A percentile compares a stretch with the other conserved stretches of the same genome.
Evolutionary conservation across 1,140 invertebrate genomes (phyloP).

Genomic region (Psilanteris sp.): DNA sequence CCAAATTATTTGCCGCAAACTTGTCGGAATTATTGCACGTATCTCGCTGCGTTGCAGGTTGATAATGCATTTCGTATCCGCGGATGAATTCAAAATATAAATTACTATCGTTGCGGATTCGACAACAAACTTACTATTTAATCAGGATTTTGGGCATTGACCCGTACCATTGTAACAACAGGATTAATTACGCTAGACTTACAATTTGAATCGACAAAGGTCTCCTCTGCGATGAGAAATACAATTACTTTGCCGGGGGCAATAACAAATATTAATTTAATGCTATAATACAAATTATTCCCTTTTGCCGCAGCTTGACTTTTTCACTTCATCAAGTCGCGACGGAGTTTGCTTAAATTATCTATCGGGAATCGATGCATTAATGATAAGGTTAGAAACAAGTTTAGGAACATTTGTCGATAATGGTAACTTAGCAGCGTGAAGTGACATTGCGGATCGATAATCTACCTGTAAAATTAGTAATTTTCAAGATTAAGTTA

Average conservation of each 20-base stretch:
- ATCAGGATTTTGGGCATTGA: slow-evolving; percentile 36
- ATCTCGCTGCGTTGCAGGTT: too few species aligned
- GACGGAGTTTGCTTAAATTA: background rate
- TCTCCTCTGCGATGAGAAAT: slow-evolving; percentile 14
- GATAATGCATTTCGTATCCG: background rate
- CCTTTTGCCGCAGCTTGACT: background rate
- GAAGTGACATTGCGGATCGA: slow-evolving; percentile 2
- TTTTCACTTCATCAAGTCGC: background rate
- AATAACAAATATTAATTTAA: slow-evolving; percentile 40
- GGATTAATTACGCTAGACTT: slow-evolving; percentile 30
- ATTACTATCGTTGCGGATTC: slow-evolving; percentile 23
- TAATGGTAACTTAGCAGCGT: background rate
- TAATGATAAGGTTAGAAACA: slow-evolving; percentile 6
- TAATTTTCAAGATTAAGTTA: slow-evolving; percentile 26
- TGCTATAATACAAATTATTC: too few species aligned
- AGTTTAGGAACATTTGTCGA: background rate
- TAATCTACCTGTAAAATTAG: slow-evolving; percentile 29
- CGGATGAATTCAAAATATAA: slow-evolving; percentile 1
- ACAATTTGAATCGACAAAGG: slow-evolving; percentile 37
- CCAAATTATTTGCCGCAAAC: too few species aligned
- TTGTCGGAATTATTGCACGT: too few species aligned
- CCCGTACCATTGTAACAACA: slow-evolving; percentile 29
- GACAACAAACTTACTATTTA: slow-evolving; percentile 42
- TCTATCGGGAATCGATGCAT: background rate
- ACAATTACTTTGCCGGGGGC: slow-evolving; percentile 31